phyloP scores from a whole-genome alignment of 2,113 vertebrate species.

The Pterocles gutturalis region DNA sequence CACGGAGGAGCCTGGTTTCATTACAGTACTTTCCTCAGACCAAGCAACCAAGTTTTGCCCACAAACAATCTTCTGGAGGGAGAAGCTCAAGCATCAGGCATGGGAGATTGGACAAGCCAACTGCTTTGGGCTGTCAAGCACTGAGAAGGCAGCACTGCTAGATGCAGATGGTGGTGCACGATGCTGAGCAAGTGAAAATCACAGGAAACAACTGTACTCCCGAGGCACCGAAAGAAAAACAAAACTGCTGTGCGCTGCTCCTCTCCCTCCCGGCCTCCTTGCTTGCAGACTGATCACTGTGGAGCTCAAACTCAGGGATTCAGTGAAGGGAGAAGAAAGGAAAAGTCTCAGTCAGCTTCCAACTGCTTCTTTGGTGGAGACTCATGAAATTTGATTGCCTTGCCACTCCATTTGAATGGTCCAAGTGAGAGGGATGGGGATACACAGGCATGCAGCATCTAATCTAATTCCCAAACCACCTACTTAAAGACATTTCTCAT shows the following conservation, averaged over 20 bases:
- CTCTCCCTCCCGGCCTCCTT: neutral
- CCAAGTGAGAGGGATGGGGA: neutral
- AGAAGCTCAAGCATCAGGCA: neutral
- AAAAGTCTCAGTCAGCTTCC: neutral
- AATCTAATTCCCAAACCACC: neutral
- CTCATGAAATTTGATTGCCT: rapidly evolving
- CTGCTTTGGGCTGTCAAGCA: neutral
- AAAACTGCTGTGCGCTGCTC: rapidly evolving
- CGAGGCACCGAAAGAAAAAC: neutral
- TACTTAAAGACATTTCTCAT: neutral
- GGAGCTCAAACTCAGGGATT: neutral
- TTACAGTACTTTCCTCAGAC: neutral
- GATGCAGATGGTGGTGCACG: neutral
- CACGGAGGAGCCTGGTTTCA: neutral
- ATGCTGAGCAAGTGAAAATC: neutral
- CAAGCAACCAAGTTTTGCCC: neutral
- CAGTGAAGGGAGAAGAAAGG: neutral
- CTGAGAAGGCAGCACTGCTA: neutral
- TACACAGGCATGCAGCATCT: neutral
- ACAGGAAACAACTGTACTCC: neutral
- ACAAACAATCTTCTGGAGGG: neutral
- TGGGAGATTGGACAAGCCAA: neutral
- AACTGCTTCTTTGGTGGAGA: neutral
- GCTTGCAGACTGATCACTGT: neutral
- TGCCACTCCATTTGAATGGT: neutral